Evolutionary conservation across 1,140 invertebrate species (phyloP).

Genomic region (Diorhabda sublineata): DNA sequence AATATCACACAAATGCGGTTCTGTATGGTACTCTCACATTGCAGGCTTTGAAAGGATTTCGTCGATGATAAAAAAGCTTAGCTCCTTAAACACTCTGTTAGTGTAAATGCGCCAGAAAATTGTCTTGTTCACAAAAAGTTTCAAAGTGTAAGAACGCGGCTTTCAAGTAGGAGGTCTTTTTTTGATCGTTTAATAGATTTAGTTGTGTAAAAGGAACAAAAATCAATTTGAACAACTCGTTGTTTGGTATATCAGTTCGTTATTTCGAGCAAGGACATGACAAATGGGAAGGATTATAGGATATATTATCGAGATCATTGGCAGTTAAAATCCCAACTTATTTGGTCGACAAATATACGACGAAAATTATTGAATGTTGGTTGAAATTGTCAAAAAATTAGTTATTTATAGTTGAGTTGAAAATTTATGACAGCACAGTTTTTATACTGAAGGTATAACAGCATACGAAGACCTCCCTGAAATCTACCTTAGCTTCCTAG

Average conservation of each 20-base stretch:
- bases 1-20: not conserved
- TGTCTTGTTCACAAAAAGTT: slow-evolving; percentile 22
- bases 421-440: too few relatives aligned
- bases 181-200: slow-evolving; percentile 22
- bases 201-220: slow-evolving; percentile 22
- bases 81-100: slow-evolving; percentile 22
- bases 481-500: too few relatives aligned
- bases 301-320: not conserved
- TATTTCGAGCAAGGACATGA: slow-evolving; percentile 8
- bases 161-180: slow-evolving; percentile 16
- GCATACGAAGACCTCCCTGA: too few relatives aligned
- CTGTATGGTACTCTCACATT: not conserved
- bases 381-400: too few relatives aligned
- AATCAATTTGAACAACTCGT: slow-evolving; percentile 21
- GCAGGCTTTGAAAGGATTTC: slow-evolving; percentile 10
- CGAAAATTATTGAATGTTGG: too few relatives aligned
- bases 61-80: slow-evolving; percentile 12
- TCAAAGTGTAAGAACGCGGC: slow-evolving; percentile 14
- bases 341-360: too few relatives aligned
- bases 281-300: not conserved
- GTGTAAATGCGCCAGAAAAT: slow-evolving; percentile 28
- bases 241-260: slow-evolving; percentile 17
- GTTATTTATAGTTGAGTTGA: too few relatives aligned
- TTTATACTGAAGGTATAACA: too few relatives aligned
- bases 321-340: too few relatives aligned